Conservation (phyloP, 2,113 vertebrate genomes). For the Phrynosoma blainvillii region DNA sequence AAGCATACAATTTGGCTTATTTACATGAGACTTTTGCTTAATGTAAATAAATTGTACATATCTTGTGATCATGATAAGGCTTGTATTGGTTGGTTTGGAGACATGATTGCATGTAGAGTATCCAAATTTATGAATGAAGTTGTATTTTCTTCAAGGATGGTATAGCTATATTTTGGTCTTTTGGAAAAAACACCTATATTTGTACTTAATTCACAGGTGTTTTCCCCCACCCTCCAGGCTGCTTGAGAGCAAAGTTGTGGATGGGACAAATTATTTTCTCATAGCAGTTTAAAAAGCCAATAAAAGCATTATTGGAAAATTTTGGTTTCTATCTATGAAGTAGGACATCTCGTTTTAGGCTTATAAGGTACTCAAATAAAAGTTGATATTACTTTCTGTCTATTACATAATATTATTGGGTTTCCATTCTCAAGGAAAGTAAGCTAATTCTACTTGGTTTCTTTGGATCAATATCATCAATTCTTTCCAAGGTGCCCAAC, state of each 20-base stretch:
- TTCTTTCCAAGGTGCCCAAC: constrained; percentile 1
- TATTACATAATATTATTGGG: not conserved
- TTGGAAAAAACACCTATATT: not conserved
- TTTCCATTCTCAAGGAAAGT: constrained; percentile 7
- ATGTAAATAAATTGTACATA: not conserved
- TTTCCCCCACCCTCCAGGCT: not conserved
- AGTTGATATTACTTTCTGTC: not conserved
- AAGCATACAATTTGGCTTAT: not conserved
- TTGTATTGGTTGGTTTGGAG: not conserved
- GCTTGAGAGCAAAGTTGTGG: not conserved
- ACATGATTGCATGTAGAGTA: not conserved
- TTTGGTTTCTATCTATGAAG: not conserved
- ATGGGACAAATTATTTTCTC: not conserved
- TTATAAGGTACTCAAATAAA: not conserved
- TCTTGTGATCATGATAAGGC: not conserved
- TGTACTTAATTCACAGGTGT: not conserved
- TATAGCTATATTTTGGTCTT: not conserved
- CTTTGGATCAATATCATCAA: not conserved
- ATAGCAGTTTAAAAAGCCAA: not conserved
- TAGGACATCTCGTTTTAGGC: constrained; percentile 2
- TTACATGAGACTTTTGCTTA: not conserved
- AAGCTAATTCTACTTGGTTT: constrained; percentile 27
- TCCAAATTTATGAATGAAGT: not conserved
- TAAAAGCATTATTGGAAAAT: not conserved
- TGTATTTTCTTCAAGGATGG: not conserved